phyloP scores from a whole-genome alignment of 1,140 invertebrate species.

The Hydropsyche tenuis region DNA sequence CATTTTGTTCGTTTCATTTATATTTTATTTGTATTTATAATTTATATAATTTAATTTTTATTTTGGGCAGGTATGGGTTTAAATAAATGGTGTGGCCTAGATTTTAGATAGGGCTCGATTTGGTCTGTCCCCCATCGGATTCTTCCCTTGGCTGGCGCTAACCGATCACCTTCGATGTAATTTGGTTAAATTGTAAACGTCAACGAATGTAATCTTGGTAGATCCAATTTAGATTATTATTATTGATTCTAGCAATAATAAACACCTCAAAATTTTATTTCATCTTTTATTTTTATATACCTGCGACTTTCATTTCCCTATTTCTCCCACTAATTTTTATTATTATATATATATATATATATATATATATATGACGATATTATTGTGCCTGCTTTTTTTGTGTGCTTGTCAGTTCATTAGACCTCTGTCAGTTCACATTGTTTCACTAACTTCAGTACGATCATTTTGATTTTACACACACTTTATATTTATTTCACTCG shows the following conservation, averaged over 20 bases:
- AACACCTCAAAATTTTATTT: slow-evolving; percentile 60
- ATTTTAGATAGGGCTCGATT: slow-evolving; percentile 59
- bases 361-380: too few relatives aligned
- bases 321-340: neutral
- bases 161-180: slow-evolving; percentile 49
- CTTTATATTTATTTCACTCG: neutral
- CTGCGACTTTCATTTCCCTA: slow-evolving; percentile 21
- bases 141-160: slow-evolving; percentile 34
- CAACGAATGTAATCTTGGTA: slow-evolving; percentile 66
- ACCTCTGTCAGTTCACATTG: slow-evolving; percentile 1
- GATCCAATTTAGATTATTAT: slow-evolving; percentile 64
- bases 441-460: neutral
- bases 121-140: slow-evolving; percentile 41
- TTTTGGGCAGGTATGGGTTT: slow-evolving; percentile 64
- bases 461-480: slow-evolving; percentile 5
- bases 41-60: slow-evolving; percentile 51
- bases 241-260: slow-evolving; percentile 65
- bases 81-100: slow-evolving; percentile 63
- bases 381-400: slow-evolving; percentile 14
- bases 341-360: too few relatives aligned
- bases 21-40: slow-evolving; percentile 47
- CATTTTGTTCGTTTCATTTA: slow-evolving; percentile 46
- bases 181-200: slow-evolving; percentile 55
- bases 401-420: slow-evolving; percentile 19
- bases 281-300: slow-evolving; percentile 53